phyloP scores from a whole-genome alignment of 1,140 invertebrate genomes.

The Anastrepha obliqua region DNA sequence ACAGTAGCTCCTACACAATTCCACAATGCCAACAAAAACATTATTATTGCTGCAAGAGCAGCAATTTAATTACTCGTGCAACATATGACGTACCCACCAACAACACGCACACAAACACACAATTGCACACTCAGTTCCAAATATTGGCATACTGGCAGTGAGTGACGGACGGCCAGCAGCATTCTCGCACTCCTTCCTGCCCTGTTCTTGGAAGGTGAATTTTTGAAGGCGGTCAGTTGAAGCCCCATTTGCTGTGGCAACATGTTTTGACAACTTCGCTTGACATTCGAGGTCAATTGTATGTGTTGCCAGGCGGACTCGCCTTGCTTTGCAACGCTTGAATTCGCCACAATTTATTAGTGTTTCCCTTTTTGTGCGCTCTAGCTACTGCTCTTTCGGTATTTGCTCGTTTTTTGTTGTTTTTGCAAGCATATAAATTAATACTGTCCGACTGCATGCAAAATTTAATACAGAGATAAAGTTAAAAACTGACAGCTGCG shows the following conservation, averaged over 20 bases:
- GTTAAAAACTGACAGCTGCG: constrained; percentile 44
- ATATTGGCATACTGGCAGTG: neutral
- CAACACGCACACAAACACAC: neutral
- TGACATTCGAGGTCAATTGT: constrained; percentile 50
- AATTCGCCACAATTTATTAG: neutral
- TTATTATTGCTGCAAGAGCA: constrained; percentile 16
- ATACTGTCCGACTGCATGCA: constrained; percentile 46
- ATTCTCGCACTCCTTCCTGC: neutral
- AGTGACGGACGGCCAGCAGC: constrained; percentile 2
- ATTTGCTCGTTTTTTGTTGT: neutral
- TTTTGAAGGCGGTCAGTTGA: constrained; percentile 2
- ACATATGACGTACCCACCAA: neutral
- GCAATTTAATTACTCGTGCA: constrained; percentile 43
- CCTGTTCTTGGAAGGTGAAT: neutral
- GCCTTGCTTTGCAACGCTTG: neutral
- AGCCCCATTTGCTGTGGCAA: constrained; percentile 40
- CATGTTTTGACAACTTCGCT: constrained; percentile 49
- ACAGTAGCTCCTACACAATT: neutral
- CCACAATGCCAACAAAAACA: neutral
- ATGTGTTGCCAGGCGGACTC: neutral
- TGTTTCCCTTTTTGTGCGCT: neutral
- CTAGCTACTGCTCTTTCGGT: neutral
- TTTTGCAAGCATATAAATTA: constrained; percentile 44
- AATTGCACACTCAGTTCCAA: neutral
- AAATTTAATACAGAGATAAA: constrained; percentile 53